Base-by-base conservation (phyloP, 2,797 vertebrate genomes). In the Decapterus maruadsi region DNA sequence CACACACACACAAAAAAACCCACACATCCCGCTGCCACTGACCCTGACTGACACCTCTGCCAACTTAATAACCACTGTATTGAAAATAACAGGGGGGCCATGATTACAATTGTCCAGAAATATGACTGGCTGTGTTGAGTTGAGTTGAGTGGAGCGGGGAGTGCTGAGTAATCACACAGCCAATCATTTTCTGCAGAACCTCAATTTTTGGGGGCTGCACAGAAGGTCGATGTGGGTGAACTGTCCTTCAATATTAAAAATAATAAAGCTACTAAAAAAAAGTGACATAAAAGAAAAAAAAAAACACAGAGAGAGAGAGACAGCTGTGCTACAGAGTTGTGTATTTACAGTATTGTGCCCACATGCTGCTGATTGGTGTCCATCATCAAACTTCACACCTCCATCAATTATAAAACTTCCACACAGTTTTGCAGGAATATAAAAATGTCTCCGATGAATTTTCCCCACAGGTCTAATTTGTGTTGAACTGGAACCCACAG, bases 81-180 rank as follows among this genome's bases (percentile, higher is more conserved):
- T 66, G 6, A 58, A 63, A 68, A 69, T 14, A 77, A 62, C 2
- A 51, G 13, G 0, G 1, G 36, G 8, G 38, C 16, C 16, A 57
- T 66, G 56, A 74, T 61, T 20, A 50, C 10, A 68, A 22, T 16
- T 50, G 31, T 62, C 40, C 19, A n/a, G 62, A 64, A 68, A 42
- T 58, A 3, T 48, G 4, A 36, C 26, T 31, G 17, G n/a, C 13
- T 6, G 29, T 38, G 11, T 69, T 48, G 46, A 48, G 45, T 69
- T 48, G 46, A 48, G 45, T 19, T 26, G 26, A 26, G 26, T 26
- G 45, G 45, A 19, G 7, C 3, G 11, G 48, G 19, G 19, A 50
- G 3, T 50, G 8, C 46, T 48, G 17, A 63, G 34, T 50, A 40
- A 63, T 58, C 40, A n/a, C 26, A 48, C 11, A 48, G 31, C 20